These are phyloP conservation scores for Lithobates sylvaticus DNA, from an alignment of 2,797 vertebrate species.

Conservation along the genomic window DNA sequence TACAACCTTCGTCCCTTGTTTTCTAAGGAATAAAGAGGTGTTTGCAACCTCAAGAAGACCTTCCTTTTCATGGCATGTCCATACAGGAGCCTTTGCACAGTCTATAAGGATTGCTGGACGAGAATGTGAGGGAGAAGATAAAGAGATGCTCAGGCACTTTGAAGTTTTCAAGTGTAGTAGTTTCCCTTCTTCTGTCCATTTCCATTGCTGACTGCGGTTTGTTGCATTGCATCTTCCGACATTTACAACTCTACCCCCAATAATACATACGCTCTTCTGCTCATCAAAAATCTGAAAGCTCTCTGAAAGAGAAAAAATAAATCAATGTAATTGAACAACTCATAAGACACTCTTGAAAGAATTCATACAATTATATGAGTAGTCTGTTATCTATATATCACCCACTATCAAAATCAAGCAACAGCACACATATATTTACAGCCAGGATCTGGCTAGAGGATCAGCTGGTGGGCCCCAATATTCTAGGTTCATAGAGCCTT, in stretches of 20 bases:
- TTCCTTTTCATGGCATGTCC: conserved; percentile 78
- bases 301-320: conserved; percentile 75
- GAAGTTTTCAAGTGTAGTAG: conserved; percentile 77
- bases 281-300: conserved; percentile 84
- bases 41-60: conserved; percentile 80
- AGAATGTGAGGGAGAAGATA: conserved; percentile 67
- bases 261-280: conserved; percentile 79
- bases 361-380: no score
- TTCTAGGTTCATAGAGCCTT: no score
- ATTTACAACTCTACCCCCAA: conserved; percentile 67
- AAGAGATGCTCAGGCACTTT: conserved; percentile 78
- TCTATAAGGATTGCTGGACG: conserved; percentile 67
- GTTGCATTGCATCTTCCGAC: conserved; percentile 78
- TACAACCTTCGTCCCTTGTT: conserved; percentile 78
- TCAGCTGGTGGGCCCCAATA: no score
- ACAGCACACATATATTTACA: no score
- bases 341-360: no score
- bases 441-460: no score
- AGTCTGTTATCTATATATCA: no score
- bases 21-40: conserved; percentile 81
- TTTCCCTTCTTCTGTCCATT: conserved; percentile 77
- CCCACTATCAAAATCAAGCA: no score
- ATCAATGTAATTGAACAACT: not conserved
- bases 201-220: conserved; percentile 81
- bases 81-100: conserved; percentile 79